phyloP scores from a whole-genome alignment of 2,888 invertebrate species.

The Arge pagana region DNA sequence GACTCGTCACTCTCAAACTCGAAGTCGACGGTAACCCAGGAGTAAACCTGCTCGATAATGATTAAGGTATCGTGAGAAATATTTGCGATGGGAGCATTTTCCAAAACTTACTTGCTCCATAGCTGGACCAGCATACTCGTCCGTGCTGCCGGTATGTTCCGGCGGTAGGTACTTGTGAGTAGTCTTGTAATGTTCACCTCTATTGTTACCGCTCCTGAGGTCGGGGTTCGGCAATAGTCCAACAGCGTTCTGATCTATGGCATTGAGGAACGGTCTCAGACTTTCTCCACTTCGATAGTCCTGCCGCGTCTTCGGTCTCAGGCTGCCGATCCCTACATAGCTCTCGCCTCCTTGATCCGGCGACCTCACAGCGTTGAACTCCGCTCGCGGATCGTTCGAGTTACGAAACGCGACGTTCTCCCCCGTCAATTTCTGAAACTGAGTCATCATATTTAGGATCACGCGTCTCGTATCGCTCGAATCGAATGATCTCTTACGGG shows the following conservation, averaged over 20 bases:
- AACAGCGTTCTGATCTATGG: slow-evolving; percentile 14
- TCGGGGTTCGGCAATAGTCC: slow-evolving; percentile 5
- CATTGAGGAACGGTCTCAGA: slow-evolving; percentile 21
- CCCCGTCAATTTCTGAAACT: neutral
- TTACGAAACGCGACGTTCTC: neutral
- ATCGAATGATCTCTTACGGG: neutral
- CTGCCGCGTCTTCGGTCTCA: too few species aligned
- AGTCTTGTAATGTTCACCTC: slow-evolving; percentile 31
- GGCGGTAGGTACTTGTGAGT: slow-evolving; percentile 39
- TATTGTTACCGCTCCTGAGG: slow-evolving; percentile 16
- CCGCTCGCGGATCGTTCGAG: too few species aligned
- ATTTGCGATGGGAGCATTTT: neutral
- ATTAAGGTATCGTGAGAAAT: neutral
- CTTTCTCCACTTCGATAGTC: slow-evolving; percentile 18
- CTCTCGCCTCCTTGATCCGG: too few species aligned
- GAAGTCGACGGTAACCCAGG: slow-evolving; percentile 78
- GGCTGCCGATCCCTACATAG: too few species aligned
- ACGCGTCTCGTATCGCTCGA: slow-evolving; percentile 2
- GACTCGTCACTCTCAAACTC: slow-evolving; percentile 67
- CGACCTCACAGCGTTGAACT: too few species aligned
- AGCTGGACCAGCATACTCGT: slow-evolving; percentile 52
- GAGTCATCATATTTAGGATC: too few species aligned
- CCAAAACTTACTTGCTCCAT: slow-evolving; percentile 46
- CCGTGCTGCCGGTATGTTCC: slow-evolving; percentile 25
- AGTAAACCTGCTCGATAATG: slow-evolving; percentile 61